Percentiles rank a stretch among this genome's conserved stretches.
Conservation (phyloP, 2,888 invertebrate species). For the Drymonia ruficornis region DNA sequence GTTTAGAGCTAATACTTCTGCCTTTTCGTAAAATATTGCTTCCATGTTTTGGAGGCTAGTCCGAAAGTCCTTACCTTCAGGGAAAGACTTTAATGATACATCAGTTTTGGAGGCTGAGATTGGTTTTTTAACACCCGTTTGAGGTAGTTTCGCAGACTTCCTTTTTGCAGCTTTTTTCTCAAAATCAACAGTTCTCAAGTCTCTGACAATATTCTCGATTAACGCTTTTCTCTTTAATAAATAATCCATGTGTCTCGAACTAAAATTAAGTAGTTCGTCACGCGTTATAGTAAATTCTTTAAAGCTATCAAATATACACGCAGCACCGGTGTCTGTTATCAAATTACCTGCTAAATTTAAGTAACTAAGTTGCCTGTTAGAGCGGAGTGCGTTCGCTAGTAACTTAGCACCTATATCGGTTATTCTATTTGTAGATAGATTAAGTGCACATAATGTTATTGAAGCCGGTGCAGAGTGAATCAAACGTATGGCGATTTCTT, state of each 20-base stretch:
- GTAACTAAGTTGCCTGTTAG: slow-evolving; percentile 56
- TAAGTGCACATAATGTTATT: slow-evolving; percentile 47
- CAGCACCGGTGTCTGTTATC: slow-evolving; percentile 55
- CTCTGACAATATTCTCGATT: slow-evolving; percentile 30
- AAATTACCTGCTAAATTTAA: slow-evolving; percentile 60
- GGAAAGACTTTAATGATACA: slow-evolving; percentile 36
- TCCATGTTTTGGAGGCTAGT: slow-evolving; percentile 15
- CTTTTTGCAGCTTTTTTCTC: slow-evolving; percentile 36
- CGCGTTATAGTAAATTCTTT: slow-evolving; percentile 46
- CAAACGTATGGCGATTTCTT: slow-evolving; percentile 47
- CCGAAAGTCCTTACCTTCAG: slow-evolving; percentile 5
- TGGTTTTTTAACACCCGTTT: slow-evolving; percentile 2
- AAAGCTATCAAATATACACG: slow-evolving; percentile 42
- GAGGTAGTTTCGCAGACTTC: slow-evolving; percentile 19
- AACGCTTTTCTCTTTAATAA: slow-evolving; percentile 44
- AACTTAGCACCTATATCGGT: slow-evolving; percentile 54
- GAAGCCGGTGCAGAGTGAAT: slow-evolving; percentile 47
- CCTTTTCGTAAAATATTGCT: slow-evolving; percentile 39
- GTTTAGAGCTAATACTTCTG: slow-evolving; percentile 38
- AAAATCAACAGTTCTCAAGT: slow-evolving; percentile 35
- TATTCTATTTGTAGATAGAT: slow-evolving; percentile 60
- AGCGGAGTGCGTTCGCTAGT: slow-evolving; percentile 50
- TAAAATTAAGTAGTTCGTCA: slow-evolving; percentile 39
- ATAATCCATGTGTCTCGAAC: slow-evolving; percentile 40
- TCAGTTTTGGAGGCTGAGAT: slow-evolving; percentile 27